A percentile compares a stretch with the other conserved stretches of the same genome.
phyloP scores from a whole-genome alignment of 2,797 vertebrate species.

The Neoniphon sammara region DNA sequence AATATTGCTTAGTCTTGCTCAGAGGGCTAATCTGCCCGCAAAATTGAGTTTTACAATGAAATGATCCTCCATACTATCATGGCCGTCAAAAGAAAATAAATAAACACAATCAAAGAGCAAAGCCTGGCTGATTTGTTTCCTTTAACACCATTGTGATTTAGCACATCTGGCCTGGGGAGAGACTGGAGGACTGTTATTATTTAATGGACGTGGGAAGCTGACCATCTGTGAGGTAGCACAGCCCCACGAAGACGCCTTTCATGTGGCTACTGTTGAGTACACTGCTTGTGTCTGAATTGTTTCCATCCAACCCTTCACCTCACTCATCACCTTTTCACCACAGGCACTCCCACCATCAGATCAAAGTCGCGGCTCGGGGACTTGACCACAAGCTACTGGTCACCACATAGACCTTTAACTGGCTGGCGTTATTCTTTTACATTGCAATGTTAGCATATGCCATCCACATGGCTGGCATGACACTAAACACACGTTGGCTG shows the following conservation, averaged over 20 bases:
- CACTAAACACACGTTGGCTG: slow-evolving; percentile 84
- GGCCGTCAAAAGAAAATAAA: slow-evolving; percentile 67
- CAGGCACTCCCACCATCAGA: slow-evolving; percentile 67
- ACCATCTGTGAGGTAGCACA: slow-evolving; percentile 81
- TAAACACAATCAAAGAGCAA: slow-evolving; percentile 78
- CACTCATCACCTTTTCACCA: slow-evolving; percentile 57
- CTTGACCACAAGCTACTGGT: slow-evolving; percentile 84
- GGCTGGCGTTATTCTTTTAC: slow-evolving; percentile 62
- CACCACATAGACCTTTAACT: slow-evolving; percentile 81
- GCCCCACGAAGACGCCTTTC: slow-evolving; percentile 85
- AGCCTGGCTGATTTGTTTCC: slow-evolving; percentile 70
- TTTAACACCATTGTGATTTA: slow-evolving; percentile 67
- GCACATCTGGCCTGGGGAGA: slow-evolving; percentile 81
- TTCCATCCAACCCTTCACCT: slow-evolving; percentile 79
- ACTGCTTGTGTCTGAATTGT: slow-evolving; percentile 79
- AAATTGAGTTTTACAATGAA: slow-evolving; percentile 66
- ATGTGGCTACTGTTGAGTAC: slow-evolving; percentile 85
- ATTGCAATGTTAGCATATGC: slow-evolving; percentile 86
- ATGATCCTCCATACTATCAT: slow-evolving; percentile 66
- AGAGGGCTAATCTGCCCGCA: slow-evolving; percentile 76
- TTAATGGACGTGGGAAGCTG: slow-evolving; percentile 81
- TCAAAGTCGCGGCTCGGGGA: slow-evolving; percentile 84
- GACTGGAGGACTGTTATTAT: slow-evolving; percentile 70
- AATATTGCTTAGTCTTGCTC: slow-evolving; percentile 74
- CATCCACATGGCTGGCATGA: slow-evolving; percentile 90